Evolutionary conservation across 1,140 invertebrate species (phyloP), one percentile per base, ranked within the genome.

Genomic region (Tribolium madens): DNA sequence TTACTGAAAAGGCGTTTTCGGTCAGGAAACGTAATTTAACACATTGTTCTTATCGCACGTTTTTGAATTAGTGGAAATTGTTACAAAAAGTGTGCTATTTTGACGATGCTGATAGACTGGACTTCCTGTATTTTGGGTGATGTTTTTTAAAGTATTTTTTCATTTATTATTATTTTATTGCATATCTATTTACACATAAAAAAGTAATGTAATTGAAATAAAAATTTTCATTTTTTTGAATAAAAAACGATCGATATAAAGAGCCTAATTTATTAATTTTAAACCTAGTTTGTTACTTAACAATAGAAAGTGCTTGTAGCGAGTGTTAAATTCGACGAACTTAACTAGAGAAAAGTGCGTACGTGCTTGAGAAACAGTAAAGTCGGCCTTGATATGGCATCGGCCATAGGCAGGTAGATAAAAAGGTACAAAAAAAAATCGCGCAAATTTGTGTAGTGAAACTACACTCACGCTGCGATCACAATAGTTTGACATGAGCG

Each of bases 401-500:
- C 57, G 52, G 31, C 57, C 57, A 64, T 64, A 64, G 57, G 57
- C 57, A 64, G 26, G n/a, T 33, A 26, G 21, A 26, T 42, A 42
- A 42, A 72, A 50, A 73, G 71, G 71, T 73, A 73, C 71, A 36
- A 57, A 53, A 73, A n/a, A n/a, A 73, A 73, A 73, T 53, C 71
- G 71, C 71, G 71, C 71, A 26, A 50, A 50, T 52, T 31, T 31
- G 70, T 72, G 70, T 31, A 72, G 46, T 21, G n/a, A 72, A 7
- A 2, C 70, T 52, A 52, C 70, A 72, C 70, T 52, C 18, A 72
- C 46, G 70, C 70, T 52, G 70, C 70, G 50, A 73, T 77, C 76
- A 77, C 76, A 77, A 47, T 57, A 36, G 13, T 75, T 78, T 78
- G 76, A 78, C 33, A 78, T 78, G 76, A 78, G 76, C 76, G 72